Evolutionary conservation across 2,113 vertebrate genomes (phyloP), one percentile per base, ranked within the genome.

Genomic region (Syrrhaptes paradoxus): DNA sequence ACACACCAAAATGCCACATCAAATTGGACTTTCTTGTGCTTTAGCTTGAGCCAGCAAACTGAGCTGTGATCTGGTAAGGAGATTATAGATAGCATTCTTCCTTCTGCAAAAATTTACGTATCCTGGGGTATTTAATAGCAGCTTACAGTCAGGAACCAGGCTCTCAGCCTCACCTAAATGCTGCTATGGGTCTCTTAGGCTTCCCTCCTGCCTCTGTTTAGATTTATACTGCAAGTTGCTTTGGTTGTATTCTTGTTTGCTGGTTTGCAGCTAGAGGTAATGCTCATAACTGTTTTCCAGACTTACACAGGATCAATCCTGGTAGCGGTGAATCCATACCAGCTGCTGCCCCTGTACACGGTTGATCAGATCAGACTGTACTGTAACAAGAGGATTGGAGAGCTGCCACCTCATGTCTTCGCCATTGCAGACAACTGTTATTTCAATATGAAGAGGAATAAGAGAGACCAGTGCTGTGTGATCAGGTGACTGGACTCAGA

Each of bases 281-380:
- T 2, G 6, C 48, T 91, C 79, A 7, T 67, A 81, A 55, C 73
- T 89, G 31, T 96, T 87, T 63, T 97, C 61, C 95, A 99, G 99
- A 99, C 99, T 3, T 99, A 99, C 97, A 99, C 98, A 25, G 99
- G 99, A 79, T 99, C 99, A 79, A 99, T 99, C 98, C 98, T 99
- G 97, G 99, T 99, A 68, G 99, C 99, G 2, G 98, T 99, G 96
- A 99, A 99, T 97, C 99, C 99, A 0, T 99, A 99, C 98, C 98
- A 99, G 98, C 95, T 98, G 95, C 97, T 99, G 94, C 99, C 99
- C 8, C 96, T 99, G 89, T 99, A 99, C 97, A 99, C 99, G 9
- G 83, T 89, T 2, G 99, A 99, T 68, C 98, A 99, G 76, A 99
- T 99, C 68, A 98, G 98, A 58, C 96, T 97, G 81, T 99, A 99